Conservation (phyloP, 2,888 invertebrate species). For the Anaspis maculata region DNA sequence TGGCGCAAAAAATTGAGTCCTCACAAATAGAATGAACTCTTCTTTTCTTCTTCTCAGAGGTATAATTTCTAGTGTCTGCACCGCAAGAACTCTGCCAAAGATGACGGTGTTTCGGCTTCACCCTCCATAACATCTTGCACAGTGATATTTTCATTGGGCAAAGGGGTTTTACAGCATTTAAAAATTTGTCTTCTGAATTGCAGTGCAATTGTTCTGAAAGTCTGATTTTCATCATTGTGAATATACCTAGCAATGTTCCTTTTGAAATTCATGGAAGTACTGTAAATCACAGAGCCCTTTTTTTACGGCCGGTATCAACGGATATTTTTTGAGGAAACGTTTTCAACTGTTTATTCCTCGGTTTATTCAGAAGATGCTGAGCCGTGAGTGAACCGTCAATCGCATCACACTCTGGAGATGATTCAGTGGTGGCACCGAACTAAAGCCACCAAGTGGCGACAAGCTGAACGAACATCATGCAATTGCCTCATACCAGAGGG, state of each 20-base stretch:
- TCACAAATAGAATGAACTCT: slow-evolving; percentile 20
- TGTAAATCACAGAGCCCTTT: too few relatives aligned
- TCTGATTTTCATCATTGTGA: too few relatives aligned
- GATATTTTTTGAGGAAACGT: too few relatives aligned
- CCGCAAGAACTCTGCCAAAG: neutral
- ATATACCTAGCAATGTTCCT: neutral
- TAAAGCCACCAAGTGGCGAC: too few relatives aligned
- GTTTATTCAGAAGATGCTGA: too few relatives aligned
- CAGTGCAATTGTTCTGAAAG: neutral
- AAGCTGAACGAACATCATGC: too few relatives aligned
- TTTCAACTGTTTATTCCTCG: too few relatives aligned
- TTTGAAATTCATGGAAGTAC: neutral
- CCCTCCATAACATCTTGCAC: neutral
- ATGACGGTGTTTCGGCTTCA: neutral
- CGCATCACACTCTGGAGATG: too few relatives aligned
- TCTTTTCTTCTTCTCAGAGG: slow-evolving; percentile 1
- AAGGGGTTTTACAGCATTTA: neutral
- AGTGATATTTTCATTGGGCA: neutral
- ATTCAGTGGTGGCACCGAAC: too few relatives aligned
- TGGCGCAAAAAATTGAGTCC: slow-evolving; percentile 24
- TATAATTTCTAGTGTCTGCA: neutral
- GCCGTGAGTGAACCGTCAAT: too few relatives aligned
- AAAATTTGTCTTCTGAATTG: neutral
- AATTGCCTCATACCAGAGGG: too few relatives aligned
- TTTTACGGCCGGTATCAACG: too few relatives aligned